phyloP scores from a whole-genome alignment of 2,797 vertebrate species.

The Phataginus tetradactyla region DNA sequence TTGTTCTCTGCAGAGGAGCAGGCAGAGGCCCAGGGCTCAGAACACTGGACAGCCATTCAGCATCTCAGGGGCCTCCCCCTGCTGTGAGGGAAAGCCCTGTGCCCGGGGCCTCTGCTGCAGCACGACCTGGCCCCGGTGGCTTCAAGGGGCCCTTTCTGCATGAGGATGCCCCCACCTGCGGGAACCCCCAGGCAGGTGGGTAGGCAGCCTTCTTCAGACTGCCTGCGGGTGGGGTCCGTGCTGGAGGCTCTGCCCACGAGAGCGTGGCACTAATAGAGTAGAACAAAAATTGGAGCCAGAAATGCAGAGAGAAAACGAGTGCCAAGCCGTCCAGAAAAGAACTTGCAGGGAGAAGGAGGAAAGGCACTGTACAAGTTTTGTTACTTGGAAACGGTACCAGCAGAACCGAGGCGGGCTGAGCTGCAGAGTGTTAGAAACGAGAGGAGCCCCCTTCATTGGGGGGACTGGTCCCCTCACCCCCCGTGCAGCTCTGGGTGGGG shows the following conservation, averaged over 20 bases:
- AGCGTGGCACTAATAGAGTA: background rate
- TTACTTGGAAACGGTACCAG: background rate
- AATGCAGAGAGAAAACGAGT: fast-evolving
- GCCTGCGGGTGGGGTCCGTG: no score
- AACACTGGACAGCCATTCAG: fast-evolving
- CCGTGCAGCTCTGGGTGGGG: background rate
- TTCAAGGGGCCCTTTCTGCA: fast-evolving
- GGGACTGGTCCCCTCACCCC: fast-evolving
- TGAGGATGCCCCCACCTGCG: background rate
- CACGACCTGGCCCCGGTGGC: background rate
- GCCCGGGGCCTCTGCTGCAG: background rate
- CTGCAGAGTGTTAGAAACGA: background rate
- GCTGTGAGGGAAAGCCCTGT: background rate
- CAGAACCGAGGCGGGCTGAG: fast-evolving
- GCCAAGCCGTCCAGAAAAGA: background rate
- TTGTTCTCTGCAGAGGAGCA: background rate
- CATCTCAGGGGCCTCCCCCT: fast-evolving
- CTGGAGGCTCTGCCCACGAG: fast-evolving
- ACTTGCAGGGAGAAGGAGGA: background rate
- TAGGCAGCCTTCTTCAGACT: fast-evolving
- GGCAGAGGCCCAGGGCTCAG: background rate
- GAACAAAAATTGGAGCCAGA: background rate
- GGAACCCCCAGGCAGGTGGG: background rate
- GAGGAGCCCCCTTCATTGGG: fast-evolving
- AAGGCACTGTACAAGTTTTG: fast-evolving